phyloP scores from a whole-genome alignment of 2,113 vertebrate genomes.

The Campylorhamphus procurvoides region DNA sequence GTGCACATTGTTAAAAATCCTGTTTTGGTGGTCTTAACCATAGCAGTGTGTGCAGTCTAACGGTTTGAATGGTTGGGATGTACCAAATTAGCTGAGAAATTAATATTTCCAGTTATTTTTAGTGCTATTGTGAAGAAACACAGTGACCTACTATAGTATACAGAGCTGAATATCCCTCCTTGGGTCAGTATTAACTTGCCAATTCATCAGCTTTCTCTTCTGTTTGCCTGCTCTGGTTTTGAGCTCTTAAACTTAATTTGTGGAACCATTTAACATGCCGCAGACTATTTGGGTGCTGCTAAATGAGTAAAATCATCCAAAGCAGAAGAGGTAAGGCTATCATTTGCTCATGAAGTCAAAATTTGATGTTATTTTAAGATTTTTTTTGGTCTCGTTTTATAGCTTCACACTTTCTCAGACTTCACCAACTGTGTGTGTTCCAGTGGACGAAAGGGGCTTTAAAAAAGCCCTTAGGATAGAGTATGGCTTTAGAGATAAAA shows the following conservation, averaged over 20 bases:
- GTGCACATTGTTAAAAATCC: background rate
- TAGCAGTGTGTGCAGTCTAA: background rate
- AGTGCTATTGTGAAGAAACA: background rate
- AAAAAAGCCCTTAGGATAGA: constrained; percentile 35
- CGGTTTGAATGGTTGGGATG: background rate
- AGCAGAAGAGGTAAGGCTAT: background rate
- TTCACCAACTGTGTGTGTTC: background rate
- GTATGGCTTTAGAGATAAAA: constrained; percentile 40
- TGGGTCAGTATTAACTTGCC: background rate
- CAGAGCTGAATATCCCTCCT: background rate
- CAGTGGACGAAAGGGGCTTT: constrained; percentile 28
- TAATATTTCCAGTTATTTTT: background rate
- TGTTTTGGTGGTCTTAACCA: background rate
- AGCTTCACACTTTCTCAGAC: constrained; percentile 23
- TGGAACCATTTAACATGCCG: background rate
- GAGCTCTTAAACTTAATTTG: background rate
- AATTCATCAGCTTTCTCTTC: background rate
- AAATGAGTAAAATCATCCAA: background rate
- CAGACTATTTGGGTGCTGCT: background rate
- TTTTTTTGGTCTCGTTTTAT: constrained; percentile 8
- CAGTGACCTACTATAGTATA: background rate
- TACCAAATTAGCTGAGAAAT: background rate
- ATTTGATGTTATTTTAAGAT: constrained; percentile 1
- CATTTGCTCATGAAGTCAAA: background rate
- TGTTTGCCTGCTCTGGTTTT: background rate